Conservation (phyloP, 23 tunicate genomes). For the Trididemnum miniatum region DNA sequence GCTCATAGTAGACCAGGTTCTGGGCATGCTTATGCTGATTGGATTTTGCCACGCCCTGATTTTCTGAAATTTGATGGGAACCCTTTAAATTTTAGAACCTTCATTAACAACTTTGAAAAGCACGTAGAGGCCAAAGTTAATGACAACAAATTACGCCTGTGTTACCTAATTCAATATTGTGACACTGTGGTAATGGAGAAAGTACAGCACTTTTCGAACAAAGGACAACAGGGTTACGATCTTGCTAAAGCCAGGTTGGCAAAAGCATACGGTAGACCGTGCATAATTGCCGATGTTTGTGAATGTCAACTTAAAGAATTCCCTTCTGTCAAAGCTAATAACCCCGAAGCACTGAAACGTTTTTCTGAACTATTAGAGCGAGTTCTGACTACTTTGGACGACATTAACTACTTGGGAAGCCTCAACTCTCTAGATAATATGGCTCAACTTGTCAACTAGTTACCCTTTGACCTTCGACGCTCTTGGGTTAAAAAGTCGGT, state of each 20-base stretch:
- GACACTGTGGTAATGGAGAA: not conserved
- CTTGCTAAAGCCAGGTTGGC: not conserved
- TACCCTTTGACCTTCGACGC: no score
- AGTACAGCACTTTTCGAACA: not conserved
- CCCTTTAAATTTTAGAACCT: no score
- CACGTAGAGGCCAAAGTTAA: not conserved
- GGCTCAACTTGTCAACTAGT: no score
- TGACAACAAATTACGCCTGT: not conserved
- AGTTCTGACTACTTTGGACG: no score
- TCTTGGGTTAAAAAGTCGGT: no score
- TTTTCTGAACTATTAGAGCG: not conserved
- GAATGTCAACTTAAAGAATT: not conserved
- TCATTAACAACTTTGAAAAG: no score
- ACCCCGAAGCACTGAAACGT: not conserved
- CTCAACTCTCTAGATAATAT: no score
- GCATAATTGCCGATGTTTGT: not conserved
- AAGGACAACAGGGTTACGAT: not conserved
- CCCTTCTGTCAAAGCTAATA: not conserved
- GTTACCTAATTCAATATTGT: not conserved
- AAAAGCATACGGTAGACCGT: not conserved
- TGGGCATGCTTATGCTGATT: no score
- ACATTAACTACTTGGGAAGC: no score
- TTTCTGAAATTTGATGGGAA: no score
- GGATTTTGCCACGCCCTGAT: not conserved
- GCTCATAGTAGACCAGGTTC: no score